A percentile compares a stretch with the other conserved stretches of the same genome.
phyloP scores from a whole-genome alignment of 1,140 invertebrate species.

The Amyelois transitella region DNA sequence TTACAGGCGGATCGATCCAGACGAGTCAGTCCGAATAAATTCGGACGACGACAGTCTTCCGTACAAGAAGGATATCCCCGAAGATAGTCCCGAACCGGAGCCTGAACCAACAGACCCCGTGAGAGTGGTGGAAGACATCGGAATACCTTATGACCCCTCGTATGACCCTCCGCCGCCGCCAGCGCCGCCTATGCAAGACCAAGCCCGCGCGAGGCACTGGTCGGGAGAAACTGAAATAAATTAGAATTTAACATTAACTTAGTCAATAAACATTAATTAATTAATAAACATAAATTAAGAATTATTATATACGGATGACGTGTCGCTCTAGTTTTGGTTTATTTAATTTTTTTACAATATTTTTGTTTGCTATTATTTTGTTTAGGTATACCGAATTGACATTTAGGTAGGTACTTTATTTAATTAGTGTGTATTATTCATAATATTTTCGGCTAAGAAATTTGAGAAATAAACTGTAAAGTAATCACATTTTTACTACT shows the following conservation, averaged over 20 bases:
- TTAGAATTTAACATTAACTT: constrained; percentile 30
- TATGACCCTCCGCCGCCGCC: constrained; percentile 12
- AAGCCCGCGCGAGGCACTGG: constrained; percentile 33
- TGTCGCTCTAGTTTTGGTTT: no score
- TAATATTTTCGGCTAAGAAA: no score
- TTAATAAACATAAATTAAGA: no score
- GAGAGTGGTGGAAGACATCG: constrained; percentile 23
- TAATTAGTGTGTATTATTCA: no score
- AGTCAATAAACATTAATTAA: no score
- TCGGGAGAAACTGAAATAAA: constrained; percentile 64
- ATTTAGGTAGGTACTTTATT: no score
- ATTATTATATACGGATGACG: no score
- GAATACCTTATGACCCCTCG: constrained; percentile 16
- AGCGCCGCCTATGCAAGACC: constrained; percentile 12
- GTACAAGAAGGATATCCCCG: constrained; percentile 58
- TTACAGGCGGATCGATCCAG: constrained; percentile 48
- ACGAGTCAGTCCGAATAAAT: constrained; percentile 57
- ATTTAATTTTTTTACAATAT: no score
- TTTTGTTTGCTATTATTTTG: no score
- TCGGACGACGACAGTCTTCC: constrained; percentile 65
- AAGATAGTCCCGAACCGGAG: constrained; percentile 54
- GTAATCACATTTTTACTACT: no score
- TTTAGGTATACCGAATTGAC: no score
- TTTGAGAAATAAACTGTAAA: no score
- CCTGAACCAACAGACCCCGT: constrained; percentile 38